phyloP scores from a whole-genome alignment of 2,888 invertebrate species.

The Agriopis aurantiaria region DNA sequence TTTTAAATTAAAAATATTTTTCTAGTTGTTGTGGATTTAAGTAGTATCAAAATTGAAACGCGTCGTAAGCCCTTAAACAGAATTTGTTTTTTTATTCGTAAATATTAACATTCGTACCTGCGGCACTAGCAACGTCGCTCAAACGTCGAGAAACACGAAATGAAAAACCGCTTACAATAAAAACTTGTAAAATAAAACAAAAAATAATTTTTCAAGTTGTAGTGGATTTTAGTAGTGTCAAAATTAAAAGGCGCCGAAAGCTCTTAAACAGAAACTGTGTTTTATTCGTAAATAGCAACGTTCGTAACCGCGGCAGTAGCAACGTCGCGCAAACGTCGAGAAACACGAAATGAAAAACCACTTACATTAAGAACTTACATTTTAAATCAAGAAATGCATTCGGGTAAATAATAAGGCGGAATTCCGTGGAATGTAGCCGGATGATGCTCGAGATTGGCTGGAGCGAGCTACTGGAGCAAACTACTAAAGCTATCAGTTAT shows the following conservation, averaged over 20 bases:
- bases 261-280: too few relatives aligned
- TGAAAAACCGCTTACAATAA: conserved; percentile 41
- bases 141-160: conserved; percentile 34
- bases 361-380: conserved; percentile 35
- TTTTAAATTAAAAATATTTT: too few relatives aligned
- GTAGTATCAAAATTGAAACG: too few relatives aligned
- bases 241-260: too few relatives aligned
- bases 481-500: conserved; percentile 12
- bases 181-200: conserved; percentile 21
- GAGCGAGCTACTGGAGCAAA: conserved; percentile 15
- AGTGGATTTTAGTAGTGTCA: too few relatives aligned
- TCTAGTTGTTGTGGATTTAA: too few relatives aligned
- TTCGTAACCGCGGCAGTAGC: background rate
- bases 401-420: conserved; percentile 26
- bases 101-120: background rate
- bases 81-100: too few relatives aligned
- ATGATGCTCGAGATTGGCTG: conserved; percentile 21
- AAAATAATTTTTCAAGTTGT: too few relatives aligned
- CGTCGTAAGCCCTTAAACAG: too few relatives aligned
- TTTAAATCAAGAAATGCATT: conserved; percentile 38
- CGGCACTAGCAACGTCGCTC: conserved; percentile 13
- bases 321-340: conserved; percentile 23
- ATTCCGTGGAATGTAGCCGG: conserved; percentile 18
- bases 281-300: background rate
- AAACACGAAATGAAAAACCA: conserved; percentile 43